Evolutionary conservation across 2,888 invertebrate genomes (phyloP), one percentile per base, ranked within the genome.

Genomic region (Ichneumoninae sp.): DNA sequence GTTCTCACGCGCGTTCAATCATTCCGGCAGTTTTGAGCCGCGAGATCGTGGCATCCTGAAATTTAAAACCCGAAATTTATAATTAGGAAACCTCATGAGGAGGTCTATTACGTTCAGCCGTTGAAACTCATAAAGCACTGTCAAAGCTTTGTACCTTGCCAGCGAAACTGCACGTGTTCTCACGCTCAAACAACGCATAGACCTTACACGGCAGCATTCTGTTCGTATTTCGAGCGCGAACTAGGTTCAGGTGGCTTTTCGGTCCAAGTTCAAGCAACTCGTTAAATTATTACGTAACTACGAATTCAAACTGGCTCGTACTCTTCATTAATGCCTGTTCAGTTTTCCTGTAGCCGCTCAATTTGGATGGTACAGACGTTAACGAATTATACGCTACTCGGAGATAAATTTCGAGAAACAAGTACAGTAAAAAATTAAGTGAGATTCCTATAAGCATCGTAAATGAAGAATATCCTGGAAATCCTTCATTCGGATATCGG

Each of bases 1-100:
- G 44, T 47, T 47, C 22, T 26, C 57, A 3, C 26, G 26, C 26
- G 1, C 10, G 26, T 26, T 1, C 57, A 8, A 22, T 57, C 22
- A 57, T 26, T 13, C 22, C 4, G 57, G 1, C 13, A 62, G 47
- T 47, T 30, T 62, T 47, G 4, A 44, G 44, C 44, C 44, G 3
- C 3, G 44, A 44, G 10, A 44, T 44, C 13, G 44, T 44, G 44
- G 60, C 44, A 60, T 47, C 62, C 8, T 30, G 72, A 26, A 62
- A 62, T 74, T 62, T 22, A 57, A 74, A 47, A 44, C 44, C 30
- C 30, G 40, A 40, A 40, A 40, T 16, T 62, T 74, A 74, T 74
- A 74, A 74, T 74, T 62, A 74, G 47, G 57, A 57, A 26, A 26
- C 3, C 22, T 22, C 57, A 22, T 26, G 26, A 13, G 22, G 10